A percentile compares a stretch with the other conserved stretches of the same genome.
These are phyloP conservation scores for Poecilia velifera DNA, from an alignment of 2,797 vertebrate species.

Conservation along the genomic window DNA sequence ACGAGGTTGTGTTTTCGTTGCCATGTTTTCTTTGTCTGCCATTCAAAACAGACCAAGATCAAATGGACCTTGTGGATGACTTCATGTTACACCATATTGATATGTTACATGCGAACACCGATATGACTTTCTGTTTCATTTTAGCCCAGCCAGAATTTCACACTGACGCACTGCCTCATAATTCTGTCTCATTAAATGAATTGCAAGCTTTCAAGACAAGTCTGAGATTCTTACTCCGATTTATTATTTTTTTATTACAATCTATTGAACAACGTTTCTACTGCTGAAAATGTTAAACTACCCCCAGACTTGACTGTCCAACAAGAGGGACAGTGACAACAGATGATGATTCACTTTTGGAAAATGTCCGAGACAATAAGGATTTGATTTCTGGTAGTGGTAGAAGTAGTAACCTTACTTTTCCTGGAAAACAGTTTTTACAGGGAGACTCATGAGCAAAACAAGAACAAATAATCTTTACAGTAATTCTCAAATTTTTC, in stretches of 20 bases:
- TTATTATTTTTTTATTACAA: neutral
- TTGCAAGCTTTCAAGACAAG: conserved; percentile 4
- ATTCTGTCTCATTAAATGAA: conserved; percentile 21
- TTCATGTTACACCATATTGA: conserved; percentile 25
- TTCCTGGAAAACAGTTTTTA: neutral
- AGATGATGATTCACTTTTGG: neutral
- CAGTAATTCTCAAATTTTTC: neutral
- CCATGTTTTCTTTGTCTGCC: conserved; percentile 38
- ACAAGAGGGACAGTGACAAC: neutral
- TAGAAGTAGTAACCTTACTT: neutral
- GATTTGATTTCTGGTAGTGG: neutral
- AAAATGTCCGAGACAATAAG: neutral
- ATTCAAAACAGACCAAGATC: conserved; percentile 35
- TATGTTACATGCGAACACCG: conserved; percentile 17
- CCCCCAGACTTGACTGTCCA: neutral
- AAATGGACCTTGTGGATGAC: conserved; percentile 49
- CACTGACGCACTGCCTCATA: neutral
- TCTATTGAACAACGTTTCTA: neutral
- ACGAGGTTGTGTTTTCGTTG: conserved; percentile 48
- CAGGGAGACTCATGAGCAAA: neutral
- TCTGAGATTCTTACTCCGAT: neutral
- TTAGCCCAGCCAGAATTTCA: neutral
- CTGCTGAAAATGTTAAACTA: neutral
- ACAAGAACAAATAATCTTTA: neutral
- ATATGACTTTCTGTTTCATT: conserved; percentile 26